Conservation (phyloP, 2,888 invertebrate genomes). For the Pyrrhia umbra region DNA sequence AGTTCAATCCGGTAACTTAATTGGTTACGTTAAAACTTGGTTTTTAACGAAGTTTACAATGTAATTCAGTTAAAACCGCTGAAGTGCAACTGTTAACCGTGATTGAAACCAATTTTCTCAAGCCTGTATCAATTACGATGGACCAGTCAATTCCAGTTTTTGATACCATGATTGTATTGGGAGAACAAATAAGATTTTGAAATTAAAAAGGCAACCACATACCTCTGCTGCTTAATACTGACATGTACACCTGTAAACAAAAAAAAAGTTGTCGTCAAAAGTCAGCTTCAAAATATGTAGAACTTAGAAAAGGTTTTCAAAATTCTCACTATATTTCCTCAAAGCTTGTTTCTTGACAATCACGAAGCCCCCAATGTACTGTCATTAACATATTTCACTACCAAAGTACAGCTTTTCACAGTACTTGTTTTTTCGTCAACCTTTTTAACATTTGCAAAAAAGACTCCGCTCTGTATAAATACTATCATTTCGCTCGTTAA, state of each 20-base stretch:
- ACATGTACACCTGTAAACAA: too few relatives aligned
- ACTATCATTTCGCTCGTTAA: constrained; percentile 59
- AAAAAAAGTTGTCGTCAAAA: neutral
- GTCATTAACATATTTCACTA: constrained; percentile 59
- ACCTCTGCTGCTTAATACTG: too few relatives aligned
- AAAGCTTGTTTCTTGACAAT: constrained; percentile 27
- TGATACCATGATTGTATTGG: neutral
- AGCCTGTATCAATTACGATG: too few relatives aligned
- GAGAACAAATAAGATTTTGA: neutral
- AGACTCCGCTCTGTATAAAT: constrained; percentile 50
- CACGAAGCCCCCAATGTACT: constrained; percentile 28
- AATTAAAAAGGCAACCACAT: too few relatives aligned
- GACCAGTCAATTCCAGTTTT: too few relatives aligned
- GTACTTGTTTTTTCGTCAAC: constrained; percentile 48
- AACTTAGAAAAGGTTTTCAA: neutral
- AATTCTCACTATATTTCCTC: neutral
- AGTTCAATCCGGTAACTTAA: neutral
- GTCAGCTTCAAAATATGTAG: neutral
- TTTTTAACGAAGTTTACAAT: neutral
- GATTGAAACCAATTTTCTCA: neutral
- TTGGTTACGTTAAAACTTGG: neutral
- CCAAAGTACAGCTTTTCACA: constrained; percentile 38
- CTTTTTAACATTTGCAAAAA: constrained; percentile 50
- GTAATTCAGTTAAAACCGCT: neutral
- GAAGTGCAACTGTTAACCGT: neutral